These are phyloP conservation scores for Unio pictorum DNA, from an alignment of 2,888 invertebrate genomes.

Conservation along the genomic window DNA sequence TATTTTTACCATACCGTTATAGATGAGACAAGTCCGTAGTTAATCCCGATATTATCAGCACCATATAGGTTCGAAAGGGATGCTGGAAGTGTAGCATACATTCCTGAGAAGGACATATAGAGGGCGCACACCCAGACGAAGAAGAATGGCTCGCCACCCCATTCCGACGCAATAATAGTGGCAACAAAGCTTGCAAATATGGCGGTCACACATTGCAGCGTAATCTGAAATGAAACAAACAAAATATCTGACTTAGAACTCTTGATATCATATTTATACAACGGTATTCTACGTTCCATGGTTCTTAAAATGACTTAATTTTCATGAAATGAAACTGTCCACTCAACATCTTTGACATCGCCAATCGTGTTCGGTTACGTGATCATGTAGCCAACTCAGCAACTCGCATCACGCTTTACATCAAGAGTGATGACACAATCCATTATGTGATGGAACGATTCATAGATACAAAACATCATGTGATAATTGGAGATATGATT, in stretches of 20 bases:
- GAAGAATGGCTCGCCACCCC: constrained; percentile 18
- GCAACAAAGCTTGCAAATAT: constrained; percentile 14
- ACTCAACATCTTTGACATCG: no score
- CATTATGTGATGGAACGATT: no score
- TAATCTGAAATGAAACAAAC: constrained; percentile 9
- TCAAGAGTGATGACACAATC: no score
- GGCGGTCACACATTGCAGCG: constrained; percentile 10
- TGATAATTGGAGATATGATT: no score
- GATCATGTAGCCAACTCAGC: no score
- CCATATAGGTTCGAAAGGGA: constrained; percentile 20
- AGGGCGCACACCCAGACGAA: constrained; percentile 28
- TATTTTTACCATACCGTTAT: constrained; percentile 52
- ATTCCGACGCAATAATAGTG: constrained; percentile 21
- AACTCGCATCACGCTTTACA: no score
- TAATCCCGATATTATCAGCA: constrained; percentile 41
- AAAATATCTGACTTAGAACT: background rate
- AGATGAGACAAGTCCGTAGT: constrained; percentile 67
- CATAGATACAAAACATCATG: no score
- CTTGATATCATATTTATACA: no score
- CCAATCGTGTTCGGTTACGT: no score
- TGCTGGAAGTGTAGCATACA: constrained; percentile 16
- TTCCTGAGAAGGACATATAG: constrained; percentile 19
- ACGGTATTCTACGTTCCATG: no score
- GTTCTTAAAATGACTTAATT: no score
- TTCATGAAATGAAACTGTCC: no score